Base-by-base conservation (phyloP, 2,113 vertebrate species). In the Pituophis catenifer region DNA sequence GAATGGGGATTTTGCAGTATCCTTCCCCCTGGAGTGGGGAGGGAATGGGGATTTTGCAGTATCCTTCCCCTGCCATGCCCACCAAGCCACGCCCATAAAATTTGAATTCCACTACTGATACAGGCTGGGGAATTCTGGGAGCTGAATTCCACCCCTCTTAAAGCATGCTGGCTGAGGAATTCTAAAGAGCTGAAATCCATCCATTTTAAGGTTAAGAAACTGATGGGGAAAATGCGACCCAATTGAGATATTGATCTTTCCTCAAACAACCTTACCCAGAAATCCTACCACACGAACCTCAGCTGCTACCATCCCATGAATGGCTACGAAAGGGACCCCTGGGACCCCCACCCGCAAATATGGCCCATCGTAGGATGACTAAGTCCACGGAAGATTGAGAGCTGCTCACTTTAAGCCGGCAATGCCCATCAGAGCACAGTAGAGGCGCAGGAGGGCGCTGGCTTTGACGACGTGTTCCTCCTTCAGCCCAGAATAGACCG, bases 401-500 rank as follows among this genome's bases (percentile, higher is more conserved):
- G 44, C 1, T 75, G 86, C 95, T 94, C 97, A 99, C 99, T 99
- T 99, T 97, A 99, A 98, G 19, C 99, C 99, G 57, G 99, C 99
- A 6, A 99, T 99, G 88, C 99, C 99, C 99, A 99, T 99, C 93
- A 99, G 97, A 13, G 99, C 99, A 15, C 99, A 99, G 96, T 99
- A 99, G 29, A 99, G 98, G 1, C 99, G 97, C 44, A 99, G 97
- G 97, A 99, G 95, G 0, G 99, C 99, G 7, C 99, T 99, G 97
- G 99, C 99, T 97, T 99, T 99, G 95, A 99, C 99, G 5, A 99
- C 99, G 2, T 99, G 98, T 95, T 99, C 99, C 94, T 99, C 99
- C 95, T 98, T 98, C 92, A 99, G 98, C 48, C 98, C 99, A 0
- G 99, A 99, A 93, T 99, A 99, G 57, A 98, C 98, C 0, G 99